Evolutionary conservation across 1,140 invertebrate genomes (phyloP).

Genomic region (Trichonephila clavipes): DNA sequence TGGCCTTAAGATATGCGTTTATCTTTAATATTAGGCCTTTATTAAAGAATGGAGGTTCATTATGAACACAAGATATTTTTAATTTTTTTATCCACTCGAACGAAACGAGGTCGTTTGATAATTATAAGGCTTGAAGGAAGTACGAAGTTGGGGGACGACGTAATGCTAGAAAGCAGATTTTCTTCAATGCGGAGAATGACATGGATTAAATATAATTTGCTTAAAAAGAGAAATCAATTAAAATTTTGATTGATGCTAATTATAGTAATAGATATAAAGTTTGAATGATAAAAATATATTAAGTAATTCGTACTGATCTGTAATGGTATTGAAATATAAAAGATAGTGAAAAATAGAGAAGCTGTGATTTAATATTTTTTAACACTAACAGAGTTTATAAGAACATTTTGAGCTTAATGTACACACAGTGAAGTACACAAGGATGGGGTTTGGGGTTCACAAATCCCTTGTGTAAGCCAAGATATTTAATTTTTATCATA

Average conservation of each 20-base stretch:
- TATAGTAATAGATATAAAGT: not conserved
- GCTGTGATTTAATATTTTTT: not conserved
- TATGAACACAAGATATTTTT: not conserved
- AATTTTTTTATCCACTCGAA: not conserved
- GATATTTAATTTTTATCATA: too few species aligned
- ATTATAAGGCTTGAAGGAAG: conserved; percentile 13
- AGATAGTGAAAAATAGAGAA: not conserved
- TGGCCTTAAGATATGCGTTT: conserved; percentile 48
- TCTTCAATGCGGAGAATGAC: not conserved
- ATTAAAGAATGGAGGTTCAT: conserved; percentile 42
- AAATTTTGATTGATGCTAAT: not conserved
- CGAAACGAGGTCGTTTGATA: conserved; percentile 26
- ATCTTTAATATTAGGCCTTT: conserved; percentile 52
- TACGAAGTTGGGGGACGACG: not conserved
- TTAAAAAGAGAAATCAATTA: not conserved
- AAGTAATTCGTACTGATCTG: not conserved
- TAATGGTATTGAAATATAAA: not conserved
- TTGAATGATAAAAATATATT: not conserved
- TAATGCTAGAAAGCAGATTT: not conserved
- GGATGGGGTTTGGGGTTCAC: too few species aligned
- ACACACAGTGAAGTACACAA: not conserved
- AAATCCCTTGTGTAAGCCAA: too few species aligned
- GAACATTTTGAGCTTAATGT: not conserved
- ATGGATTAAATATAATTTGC: conserved; percentile 1
- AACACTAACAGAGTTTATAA: not conserved